Evolutionary conservation across 1,140 invertebrate species (phyloP).

Genomic region (Teleogryllus occipitalis): DNA sequence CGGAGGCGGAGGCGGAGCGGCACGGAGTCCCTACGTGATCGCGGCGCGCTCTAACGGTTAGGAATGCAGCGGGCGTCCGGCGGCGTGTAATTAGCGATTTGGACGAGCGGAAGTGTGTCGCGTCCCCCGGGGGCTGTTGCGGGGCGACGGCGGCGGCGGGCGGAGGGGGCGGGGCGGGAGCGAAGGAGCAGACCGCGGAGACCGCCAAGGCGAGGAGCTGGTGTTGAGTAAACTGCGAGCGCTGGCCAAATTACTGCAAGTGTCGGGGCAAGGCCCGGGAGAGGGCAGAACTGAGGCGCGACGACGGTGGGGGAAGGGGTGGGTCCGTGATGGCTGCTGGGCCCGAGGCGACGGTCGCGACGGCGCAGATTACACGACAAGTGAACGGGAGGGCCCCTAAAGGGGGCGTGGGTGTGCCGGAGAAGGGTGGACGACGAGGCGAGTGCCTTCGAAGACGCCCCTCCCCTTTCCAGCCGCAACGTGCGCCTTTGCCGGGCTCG

Average conservation of each 20-base stretch:
- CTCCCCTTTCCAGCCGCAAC: too few relatives aligned
- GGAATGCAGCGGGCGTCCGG: neutral
- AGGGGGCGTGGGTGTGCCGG: too few relatives aligned
- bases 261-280: neutral
- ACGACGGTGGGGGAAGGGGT: neutral
- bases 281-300: neutral
- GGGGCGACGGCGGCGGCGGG: neutral
- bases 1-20: too few relatives aligned
- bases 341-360: too few relatives aligned
- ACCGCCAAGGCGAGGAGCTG: neutral
- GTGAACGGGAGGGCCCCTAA: too few relatives aligned
- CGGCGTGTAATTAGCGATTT: neutral
- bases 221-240: neutral
- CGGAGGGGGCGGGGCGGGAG: neutral
- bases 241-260: neutral
- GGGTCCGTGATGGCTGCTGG: too few relatives aligned
- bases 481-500: too few relatives aligned
- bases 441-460: too few relatives aligned
- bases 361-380: too few relatives aligned
- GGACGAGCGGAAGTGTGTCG: neutral
- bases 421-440: too few relatives aligned
- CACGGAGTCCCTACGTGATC: neutral
- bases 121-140: neutral
- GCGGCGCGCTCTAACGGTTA: neutral
- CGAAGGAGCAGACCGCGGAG: neutral